Conservation (phyloP, 2,797 vertebrate species). For the Danio albolineatus region DNA sequence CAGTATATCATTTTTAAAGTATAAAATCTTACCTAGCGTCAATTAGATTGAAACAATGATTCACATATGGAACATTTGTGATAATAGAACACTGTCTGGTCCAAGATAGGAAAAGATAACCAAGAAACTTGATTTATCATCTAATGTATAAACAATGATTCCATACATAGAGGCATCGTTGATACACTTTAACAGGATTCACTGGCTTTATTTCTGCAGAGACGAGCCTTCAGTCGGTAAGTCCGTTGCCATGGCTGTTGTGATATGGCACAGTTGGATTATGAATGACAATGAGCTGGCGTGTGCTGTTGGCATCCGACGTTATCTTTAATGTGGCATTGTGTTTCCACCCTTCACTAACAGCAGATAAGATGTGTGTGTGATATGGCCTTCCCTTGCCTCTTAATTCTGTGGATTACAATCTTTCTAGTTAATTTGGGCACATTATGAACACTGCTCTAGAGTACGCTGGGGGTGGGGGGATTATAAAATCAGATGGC, state of each 20-base stretch:
- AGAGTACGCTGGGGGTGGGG: not conserved
- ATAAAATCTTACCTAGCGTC: not conserved
- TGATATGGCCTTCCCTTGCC: not conserved
- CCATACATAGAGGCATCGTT: not conserved
- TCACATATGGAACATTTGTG: constrained; percentile 3
- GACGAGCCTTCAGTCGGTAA: constrained; percentile 69
- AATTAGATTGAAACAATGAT: not conserved
- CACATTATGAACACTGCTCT: constrained; percentile 16
- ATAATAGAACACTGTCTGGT: not conserved
- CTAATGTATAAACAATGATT: constrained; percentile 10
- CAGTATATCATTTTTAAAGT: constrained; percentile 14
- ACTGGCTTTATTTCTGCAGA: constrained; percentile 72
- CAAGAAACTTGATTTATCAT: not conserved
- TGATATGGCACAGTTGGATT: constrained; percentile 52
- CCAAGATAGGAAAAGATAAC: not conserved
- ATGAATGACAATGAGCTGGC: constrained; percentile 47
- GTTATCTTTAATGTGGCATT: constrained; percentile 46
- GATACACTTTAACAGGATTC: constrained; percentile 54
- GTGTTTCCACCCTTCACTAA: constrained; percentile 39
- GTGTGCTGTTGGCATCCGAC: constrained; percentile 38
- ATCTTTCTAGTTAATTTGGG: constrained; percentile 33
- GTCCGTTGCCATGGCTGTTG: constrained; percentile 62
- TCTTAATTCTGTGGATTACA: constrained; percentile 32
- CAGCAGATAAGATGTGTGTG: constrained; percentile 49
- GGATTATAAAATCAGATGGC: constrained; percentile 15